Evolutionary conservation across 2,797 vertebrate species (phyloP).

Genomic region (Xenops minutus): DNA sequence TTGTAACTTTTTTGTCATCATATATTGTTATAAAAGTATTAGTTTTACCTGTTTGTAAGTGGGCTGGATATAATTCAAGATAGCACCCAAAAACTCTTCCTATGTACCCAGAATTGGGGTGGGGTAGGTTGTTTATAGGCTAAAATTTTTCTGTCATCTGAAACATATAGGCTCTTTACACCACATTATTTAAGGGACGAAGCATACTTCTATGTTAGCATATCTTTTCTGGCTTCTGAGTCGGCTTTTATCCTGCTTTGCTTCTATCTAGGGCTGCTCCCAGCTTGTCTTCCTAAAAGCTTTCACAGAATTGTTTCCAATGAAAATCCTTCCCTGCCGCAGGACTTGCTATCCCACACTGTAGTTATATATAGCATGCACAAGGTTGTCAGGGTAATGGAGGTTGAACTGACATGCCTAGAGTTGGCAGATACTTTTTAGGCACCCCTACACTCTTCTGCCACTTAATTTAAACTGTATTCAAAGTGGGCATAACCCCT

Average conservation of each 20-base stretch:
- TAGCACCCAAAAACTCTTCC: neutral
- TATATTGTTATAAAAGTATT: neutral
- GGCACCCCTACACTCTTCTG: slow-evolving; percentile 1
- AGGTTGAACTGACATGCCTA: neutral
- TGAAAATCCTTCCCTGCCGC: neutral
- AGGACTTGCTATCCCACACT: neutral
- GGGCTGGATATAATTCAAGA: neutral
- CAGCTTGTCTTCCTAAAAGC: neutral
- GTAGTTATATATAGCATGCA: slow-evolving; percentile 17
- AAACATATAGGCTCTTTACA: neutral
- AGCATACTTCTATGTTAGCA: neutral
- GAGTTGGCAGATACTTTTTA: slow-evolving; percentile 20
- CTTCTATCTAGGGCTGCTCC: neutral
- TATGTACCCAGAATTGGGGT: neutral
- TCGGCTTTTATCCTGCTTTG: neutral
- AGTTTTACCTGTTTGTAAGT: neutral
- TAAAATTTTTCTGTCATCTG: neutral
- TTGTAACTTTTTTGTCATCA: neutral
- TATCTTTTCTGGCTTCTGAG: neutral
- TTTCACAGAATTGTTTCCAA: slow-evolving; percentile 24
- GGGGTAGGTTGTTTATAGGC: neutral
- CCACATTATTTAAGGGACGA: neutral
- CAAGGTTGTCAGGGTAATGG: neutral
- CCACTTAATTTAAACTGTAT: slow-evolving; percentile 30
- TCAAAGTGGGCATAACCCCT: slow-evolving; percentile 5